Evolutionary conservation across 1,140 invertebrate species (phyloP).

Genomic region (Drosophila pallidifrons): DNA sequence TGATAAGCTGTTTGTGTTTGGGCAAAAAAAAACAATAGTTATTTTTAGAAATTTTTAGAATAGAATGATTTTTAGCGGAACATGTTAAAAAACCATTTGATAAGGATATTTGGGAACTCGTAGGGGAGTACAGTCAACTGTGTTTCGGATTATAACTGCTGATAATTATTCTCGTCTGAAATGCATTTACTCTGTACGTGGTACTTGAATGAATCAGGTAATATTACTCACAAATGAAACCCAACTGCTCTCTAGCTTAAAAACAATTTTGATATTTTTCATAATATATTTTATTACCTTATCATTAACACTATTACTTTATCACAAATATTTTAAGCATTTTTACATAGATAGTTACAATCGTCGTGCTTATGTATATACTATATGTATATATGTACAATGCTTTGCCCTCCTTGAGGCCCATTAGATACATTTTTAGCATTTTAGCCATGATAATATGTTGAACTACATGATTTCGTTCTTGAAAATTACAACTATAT

Average conservation of each 20-base stretch:
- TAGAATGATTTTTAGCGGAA: too few relatives aligned
- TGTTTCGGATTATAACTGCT: too few relatives aligned
- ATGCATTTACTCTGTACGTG: too few relatives aligned
- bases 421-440: slow-evolving; percentile 55
- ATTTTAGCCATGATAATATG: slow-evolving; percentile 32
- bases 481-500: slow-evolving; percentile 55
- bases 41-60: too few relatives aligned
- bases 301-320: slow-evolving; percentile 82
- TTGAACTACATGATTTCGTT: slow-evolving; percentile 58
- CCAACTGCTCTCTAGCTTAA: background rate
- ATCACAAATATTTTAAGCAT: slow-evolving; percentile 84
- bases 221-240: background rate
- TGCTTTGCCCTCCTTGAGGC: slow-evolving; percentile 53
- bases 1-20: background rate
- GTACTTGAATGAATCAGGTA: slow-evolving; percentile 3
- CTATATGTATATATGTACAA: slow-evolving; percentile 66
- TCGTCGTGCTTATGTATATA: slow-evolving; percentile 63
- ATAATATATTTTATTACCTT: slow-evolving; percentile 78
- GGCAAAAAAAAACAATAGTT: background rate
- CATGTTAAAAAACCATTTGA: too few relatives aligned
- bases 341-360: slow-evolving; percentile 83
- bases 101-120: too few relatives aligned
- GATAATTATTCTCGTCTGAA: too few relatives aligned
- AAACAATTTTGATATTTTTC: slow-evolving; percentile 21
- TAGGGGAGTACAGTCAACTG: too few relatives aligned